Percentiles rank a stretch among this genome's conserved stretches.
These are phyloP conservation scores for Phalacrocorax pelagicus DNA, from an alignment of 2,113 vertebrate species.

Conservation along the genomic window DNA sequence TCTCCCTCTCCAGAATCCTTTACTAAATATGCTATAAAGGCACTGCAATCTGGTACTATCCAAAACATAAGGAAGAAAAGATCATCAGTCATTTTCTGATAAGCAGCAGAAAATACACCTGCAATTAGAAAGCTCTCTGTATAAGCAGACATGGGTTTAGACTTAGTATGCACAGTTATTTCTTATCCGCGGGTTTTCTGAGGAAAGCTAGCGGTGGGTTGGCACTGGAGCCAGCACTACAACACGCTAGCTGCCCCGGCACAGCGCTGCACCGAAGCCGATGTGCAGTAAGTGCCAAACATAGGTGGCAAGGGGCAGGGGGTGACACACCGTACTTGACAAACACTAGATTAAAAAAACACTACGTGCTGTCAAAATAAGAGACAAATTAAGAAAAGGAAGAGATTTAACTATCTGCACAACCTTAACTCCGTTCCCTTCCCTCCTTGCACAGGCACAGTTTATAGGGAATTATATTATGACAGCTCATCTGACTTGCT, in stretches of 20 bases:
- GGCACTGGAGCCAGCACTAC: accelerated
- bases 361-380: accelerated
- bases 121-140: not conserved
- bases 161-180: not conserved
- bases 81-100: not conserved
- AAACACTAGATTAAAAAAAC: not conserved
- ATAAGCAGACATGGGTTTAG: not conserved
- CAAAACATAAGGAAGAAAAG: not conserved
- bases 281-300: not conserved
- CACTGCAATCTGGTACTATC: not conserved
- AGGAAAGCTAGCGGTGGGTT: not conserved
- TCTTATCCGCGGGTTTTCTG: not conserved
- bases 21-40: not conserved
- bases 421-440: not conserved
- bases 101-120: not conserved
- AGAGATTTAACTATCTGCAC: not conserved
- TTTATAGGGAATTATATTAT: not conserved
- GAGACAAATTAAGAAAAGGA: not conserved
- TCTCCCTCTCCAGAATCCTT: not conserved
- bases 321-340: not conserved
- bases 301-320: accelerated
- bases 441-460: not conserved
- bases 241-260: accelerated
- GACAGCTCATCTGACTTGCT: not conserved
- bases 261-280: not conserved